Base-by-base conservation (phyloP, 2,113 vertebrate genomes). In the Callipepla squamata region DNA sequence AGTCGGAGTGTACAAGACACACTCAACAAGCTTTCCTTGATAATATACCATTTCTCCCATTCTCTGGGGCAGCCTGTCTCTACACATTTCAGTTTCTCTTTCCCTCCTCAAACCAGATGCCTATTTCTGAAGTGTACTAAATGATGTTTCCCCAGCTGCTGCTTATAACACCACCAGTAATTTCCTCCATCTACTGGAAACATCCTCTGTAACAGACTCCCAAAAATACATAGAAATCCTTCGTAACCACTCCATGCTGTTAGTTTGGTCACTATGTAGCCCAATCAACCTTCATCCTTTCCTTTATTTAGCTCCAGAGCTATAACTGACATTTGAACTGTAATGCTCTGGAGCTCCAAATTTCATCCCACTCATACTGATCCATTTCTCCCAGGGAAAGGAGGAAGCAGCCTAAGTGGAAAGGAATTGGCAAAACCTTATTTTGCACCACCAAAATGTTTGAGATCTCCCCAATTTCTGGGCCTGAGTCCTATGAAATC, bases 201-300 rank as follows among this genome's bases (percentile, higher is more conserved):
- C 44, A 74, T 32, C 36, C 65, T 69, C 74, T 58, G 67, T 38
- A 45, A 80, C 17, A 34, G 25, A 26, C 26, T 59, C 59, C 68
- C 68, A 67, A 66, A 23, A 91, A 40, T 8, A 79, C 34, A 48
- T 2, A n/a, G 0, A 47, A 4, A 28, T 65, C 75, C 48, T 61
- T 61, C 51, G 7, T 8, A 91, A 73, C 32, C 36, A 30, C n/a
- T 59, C n/a, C 21, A 11, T 0, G 0, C 25, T 1, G 3, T 66
- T 69, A 62, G 30, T 50, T 81, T 3, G 0, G 25, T 66, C 77
- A 47, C 34, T 79, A 40, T 3, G 0, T 14, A 68, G n/a, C 12
- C 32, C 48, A 45, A 47, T n/a, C 34, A 44, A 36, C 59, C 92
- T 91, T 42, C 16, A 93, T n/a, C 32, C 65, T 59, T 83, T 72